Conservation (phyloP, 1,140 invertebrate species). For the Phocides pigmalion region DNA sequence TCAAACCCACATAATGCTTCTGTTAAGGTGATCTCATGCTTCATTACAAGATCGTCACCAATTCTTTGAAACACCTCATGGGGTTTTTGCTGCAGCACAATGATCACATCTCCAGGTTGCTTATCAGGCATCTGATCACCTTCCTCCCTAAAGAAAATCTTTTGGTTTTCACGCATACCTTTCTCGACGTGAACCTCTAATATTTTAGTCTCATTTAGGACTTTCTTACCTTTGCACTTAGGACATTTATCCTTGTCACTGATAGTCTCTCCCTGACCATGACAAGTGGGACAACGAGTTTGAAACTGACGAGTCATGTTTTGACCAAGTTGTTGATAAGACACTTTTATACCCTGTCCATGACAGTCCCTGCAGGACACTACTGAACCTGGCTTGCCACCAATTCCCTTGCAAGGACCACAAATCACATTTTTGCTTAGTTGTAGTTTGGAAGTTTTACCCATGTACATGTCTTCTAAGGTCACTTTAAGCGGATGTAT, state of each 20-base stretch:
- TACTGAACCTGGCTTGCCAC: conserved; percentile 90
- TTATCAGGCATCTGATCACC: conserved; percentile 95
- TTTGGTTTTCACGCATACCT: conserved; percentile 95
- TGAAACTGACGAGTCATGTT: conserved; percentile 95
- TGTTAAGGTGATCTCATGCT: conserved; percentile 89
- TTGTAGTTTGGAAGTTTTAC: conserved; percentile 92
- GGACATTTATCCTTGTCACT: conserved; percentile 92
- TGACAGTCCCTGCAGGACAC: conserved; percentile 90
- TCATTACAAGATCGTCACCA: conserved; percentile 91
- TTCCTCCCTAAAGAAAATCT: conserved; percentile 93
- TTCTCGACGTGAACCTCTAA: conserved; percentile 96
- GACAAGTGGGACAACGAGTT: conserved; percentile 88
- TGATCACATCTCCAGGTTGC: conserved; percentile 94
- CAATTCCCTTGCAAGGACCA: conserved; percentile 91
- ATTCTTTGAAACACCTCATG: conserved; percentile 91
- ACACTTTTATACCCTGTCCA: conserved; percentile 90
- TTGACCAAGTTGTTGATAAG: conserved; percentile 88
- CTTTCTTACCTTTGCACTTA: conserved; percentile 92
- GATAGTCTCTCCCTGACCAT: conserved; percentile 89
- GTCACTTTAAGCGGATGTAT: conserved; percentile 90
- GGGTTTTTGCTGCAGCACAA: conserved; percentile 93
- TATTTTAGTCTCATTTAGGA: conserved; percentile 90
- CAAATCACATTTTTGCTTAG: conserved; percentile 95
- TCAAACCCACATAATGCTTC: conserved; percentile 96
- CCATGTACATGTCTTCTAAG: conserved; percentile 96